Evolutionary conservation across 2,797 vertebrate species (phyloP).

Genomic region (Ataeniobius toweri): DNA sequence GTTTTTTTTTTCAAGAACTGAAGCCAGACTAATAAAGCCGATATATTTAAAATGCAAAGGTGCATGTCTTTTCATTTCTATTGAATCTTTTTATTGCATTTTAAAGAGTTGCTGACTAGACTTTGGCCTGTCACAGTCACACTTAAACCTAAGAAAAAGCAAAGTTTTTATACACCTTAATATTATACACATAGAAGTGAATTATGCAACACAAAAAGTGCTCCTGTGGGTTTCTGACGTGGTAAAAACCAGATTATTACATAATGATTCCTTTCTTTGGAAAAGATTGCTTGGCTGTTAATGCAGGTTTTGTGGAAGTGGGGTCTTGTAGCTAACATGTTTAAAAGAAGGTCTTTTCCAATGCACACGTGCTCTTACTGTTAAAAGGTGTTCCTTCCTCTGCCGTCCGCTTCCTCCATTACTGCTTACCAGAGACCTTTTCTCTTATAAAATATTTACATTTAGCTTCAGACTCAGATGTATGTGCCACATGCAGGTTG

Average conservation of each 20-base stretch:
- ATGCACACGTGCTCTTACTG: slow-evolving; percentile 32
- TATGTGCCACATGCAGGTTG: slow-evolving; percentile 39
- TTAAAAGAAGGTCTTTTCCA: slow-evolving; percentile 29
- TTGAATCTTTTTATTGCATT: slow-evolving; percentile 38
- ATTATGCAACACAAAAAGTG: not conserved
- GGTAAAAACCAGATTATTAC: slow-evolving; percentile 12
- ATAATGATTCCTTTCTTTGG: not conserved
- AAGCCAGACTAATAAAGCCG: not conserved
- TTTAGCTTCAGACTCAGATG: slow-evolving; percentile 45
- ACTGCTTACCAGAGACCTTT: slow-evolving; percentile 47
- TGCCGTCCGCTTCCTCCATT: slow-evolving; percentile 16
- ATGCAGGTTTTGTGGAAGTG: slow-evolving; percentile 21
- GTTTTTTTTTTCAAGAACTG: not conserved
- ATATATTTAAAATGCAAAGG: not conserved
- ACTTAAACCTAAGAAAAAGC: not conserved
- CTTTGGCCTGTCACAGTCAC: not conserved
- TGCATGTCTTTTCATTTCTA: slow-evolving; percentile 14
- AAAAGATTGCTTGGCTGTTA: slow-evolving; percentile 15
- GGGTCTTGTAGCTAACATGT: slow-evolving; percentile 10
- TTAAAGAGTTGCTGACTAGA: slow-evolving; percentile 34
- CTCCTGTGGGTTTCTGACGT: slow-evolving; percentile 3
- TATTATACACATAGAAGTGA: not conserved
- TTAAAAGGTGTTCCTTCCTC: slow-evolving; percentile 54
- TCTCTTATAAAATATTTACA: slow-evolving; percentile 76
- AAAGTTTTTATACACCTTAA: slow-evolving; percentile 6